Conservation (phyloP, 2,888 invertebrate species). For the Pocota personata region DNA sequence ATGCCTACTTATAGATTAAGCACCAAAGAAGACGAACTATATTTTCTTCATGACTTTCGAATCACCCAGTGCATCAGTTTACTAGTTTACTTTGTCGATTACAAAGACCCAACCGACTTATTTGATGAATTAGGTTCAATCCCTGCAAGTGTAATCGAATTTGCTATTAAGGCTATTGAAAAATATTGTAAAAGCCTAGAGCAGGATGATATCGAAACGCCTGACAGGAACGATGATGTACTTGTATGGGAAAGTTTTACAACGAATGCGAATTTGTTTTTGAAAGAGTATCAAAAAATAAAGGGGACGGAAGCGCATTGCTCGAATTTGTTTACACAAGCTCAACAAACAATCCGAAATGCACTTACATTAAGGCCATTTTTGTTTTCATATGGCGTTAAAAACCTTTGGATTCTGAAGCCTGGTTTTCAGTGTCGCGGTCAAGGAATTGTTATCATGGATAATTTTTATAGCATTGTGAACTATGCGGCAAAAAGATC, state of each 20-base stretch:
- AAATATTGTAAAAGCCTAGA: background rate
- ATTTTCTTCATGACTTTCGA: conserved; percentile 86
- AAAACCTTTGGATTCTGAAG: conserved; percentile 95
- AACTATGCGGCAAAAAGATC: conserved; percentile 85
- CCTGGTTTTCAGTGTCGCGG: conserved; percentile 93
- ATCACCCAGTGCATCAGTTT: conserved; percentile 91
- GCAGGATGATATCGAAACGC: conserved; percentile 81
- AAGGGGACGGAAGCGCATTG: conserved; percentile 75
- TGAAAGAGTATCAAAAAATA: conserved; percentile 79
- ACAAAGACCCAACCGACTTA: conserved; percentile 70
- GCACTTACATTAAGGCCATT: conserved; percentile 86
- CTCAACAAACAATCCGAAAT: conserved; percentile 85
- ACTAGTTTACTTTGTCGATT: conserved; percentile 84
- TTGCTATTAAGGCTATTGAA: conserved; percentile 88
- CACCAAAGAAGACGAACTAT: conserved; percentile 77
- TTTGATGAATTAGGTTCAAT: conserved; percentile 85
- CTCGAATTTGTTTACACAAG: conserved; percentile 79
- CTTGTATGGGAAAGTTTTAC: conserved; percentile 77
- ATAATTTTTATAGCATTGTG: conserved; percentile 89
- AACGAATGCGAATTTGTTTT: conserved; percentile 77
- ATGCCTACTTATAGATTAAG: conserved; percentile 86
- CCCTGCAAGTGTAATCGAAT: conserved; percentile 85
- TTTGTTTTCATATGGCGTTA: conserved; percentile 89
- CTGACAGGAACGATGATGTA: background rate
- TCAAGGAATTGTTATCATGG: conserved; percentile 91